A percentile compares a stretch with the other conserved stretches of the same genome.
These are phyloP conservation scores for Lithobates pipiens DNA, from an alignment of 2,797 vertebrate genomes.

Conservation along the genomic window DNA sequence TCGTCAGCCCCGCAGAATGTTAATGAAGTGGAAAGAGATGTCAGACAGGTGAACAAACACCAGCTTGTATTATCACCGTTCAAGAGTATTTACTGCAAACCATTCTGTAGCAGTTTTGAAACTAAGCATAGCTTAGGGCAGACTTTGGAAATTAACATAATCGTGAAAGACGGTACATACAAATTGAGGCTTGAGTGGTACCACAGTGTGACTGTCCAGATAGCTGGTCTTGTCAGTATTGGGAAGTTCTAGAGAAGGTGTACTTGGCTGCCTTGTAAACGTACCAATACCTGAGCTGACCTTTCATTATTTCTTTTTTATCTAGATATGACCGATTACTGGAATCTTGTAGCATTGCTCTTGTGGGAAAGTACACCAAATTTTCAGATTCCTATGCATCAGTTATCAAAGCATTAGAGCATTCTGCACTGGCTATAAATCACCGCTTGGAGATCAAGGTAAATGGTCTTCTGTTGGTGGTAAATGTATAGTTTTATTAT, in stretches of 20 bases:
- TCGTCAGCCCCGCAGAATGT: conserved; percentile 84
- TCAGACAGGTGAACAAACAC: conserved; percentile 84
- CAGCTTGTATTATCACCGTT: not conserved
- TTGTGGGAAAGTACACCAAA: conserved; percentile 97
- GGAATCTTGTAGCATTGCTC: conserved; percentile 89
- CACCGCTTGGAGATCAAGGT: conserved; percentile 95
- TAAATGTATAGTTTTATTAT: not conserved
- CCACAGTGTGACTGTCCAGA: not conserved
- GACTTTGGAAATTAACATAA: no score
- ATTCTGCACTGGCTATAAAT: conserved; percentile 94
- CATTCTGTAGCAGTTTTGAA: no score
- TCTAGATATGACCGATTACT: conserved; percentile 82
- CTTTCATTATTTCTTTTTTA: not conserved
- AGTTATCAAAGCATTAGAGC: conserved; percentile 94
- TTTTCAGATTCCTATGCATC: conserved; percentile 94
- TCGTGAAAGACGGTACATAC: no score
- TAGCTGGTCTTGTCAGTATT: not conserved
- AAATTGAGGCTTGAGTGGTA: not conserved
- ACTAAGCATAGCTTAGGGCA: no score
- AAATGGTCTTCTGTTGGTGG: not conserved
- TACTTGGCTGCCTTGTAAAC: no score
- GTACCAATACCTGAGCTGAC: no score
- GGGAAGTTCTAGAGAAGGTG: no score
- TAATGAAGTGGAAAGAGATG: conserved; percentile 97
- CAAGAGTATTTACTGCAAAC: no score